Evolutionary conservation across 2,888 invertebrate genomes (phyloP).

Genomic region (Sicus ferrugineus): DNA sequence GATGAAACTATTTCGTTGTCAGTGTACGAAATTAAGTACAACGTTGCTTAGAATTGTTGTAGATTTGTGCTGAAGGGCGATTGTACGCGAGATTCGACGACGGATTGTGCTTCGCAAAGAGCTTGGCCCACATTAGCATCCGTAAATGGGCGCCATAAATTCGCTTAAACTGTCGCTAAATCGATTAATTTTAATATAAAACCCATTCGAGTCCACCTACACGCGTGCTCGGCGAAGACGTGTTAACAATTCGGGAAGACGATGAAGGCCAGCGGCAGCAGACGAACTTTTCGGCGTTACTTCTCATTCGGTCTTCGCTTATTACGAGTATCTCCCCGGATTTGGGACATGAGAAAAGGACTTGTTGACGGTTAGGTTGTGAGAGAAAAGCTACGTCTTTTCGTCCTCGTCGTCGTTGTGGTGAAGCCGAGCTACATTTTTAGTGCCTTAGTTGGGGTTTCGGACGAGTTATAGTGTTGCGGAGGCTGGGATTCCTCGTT

Average conservation of each 20-base stretch:
- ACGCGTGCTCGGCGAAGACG: background rate
- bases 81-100: background rate
- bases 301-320: background rate
- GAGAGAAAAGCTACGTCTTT: background rate
- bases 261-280: background rate
- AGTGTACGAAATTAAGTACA: too few species aligned
- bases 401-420: background rate
- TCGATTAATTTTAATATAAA: conserved; percentile 60
- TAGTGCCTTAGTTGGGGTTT: background rate
- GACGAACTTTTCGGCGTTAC: background rate
- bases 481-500: too few species aligned
- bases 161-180: conserved; percentile 60
- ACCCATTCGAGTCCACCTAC: conserved; percentile 53
- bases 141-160: conserved; percentile 57
- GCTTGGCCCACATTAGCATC: conserved; percentile 48
- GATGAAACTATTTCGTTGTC: too few species aligned
- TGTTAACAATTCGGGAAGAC: background rate
- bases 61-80: too few species aligned
- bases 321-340: background rate
- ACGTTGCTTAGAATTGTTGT: too few species aligned
- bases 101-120: background rate
- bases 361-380: too few species aligned
- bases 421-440: background rate
- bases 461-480: too few species aligned
- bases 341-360: too few species aligned